Evolutionary conservation across 2,888 invertebrate species (phyloP).

Genomic region (Cloeon dipterum): DNA sequence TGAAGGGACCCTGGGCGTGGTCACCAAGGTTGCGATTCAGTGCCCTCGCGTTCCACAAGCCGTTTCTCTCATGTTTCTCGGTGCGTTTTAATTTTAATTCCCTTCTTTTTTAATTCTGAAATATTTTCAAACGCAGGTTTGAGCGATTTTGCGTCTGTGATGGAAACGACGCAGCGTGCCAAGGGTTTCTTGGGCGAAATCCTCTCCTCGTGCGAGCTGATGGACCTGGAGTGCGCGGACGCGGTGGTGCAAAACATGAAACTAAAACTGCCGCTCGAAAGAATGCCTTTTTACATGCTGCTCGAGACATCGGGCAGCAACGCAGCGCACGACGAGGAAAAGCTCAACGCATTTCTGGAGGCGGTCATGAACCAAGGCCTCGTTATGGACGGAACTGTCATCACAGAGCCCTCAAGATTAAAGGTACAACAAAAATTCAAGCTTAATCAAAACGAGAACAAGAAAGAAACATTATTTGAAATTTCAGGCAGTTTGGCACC

Average conservation of each 20-base stretch:
- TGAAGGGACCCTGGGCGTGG: conserved; percentile 86
- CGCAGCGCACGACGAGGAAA: conserved; percentile 64
- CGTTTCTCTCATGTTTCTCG: conserved; percentile 70
- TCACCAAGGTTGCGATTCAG: conserved; percentile 77
- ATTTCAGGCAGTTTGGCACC: conserved; percentile 49
- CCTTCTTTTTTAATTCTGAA: not conserved
- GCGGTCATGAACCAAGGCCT: conserved; percentile 42
- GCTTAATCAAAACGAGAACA: conserved; percentile 5
- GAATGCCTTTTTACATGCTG: conserved; percentile 53
- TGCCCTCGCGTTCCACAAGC: conserved; percentile 70
- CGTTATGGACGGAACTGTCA: conserved; percentile 63
- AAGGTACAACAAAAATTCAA: too few relatives aligned
- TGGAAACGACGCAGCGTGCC: conserved; percentile 50
- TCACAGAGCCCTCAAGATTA: conserved; percentile 62
- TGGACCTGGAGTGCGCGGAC: conserved; percentile 55
- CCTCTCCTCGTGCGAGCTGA: conserved; percentile 86
- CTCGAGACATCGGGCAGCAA: conserved; percentile 79
- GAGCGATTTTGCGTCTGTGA: conserved; percentile 49
- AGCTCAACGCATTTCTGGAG: conserved; percentile 55
- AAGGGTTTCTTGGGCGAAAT: conserved; percentile 64
- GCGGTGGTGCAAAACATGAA: conserved; percentile 35
- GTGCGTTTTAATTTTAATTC: conserved; percentile 22
- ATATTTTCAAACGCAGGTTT: conserved; percentile 29
- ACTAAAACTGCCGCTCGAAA: conserved; percentile 17
- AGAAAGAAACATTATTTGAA: too few relatives aligned